Evolutionary conservation across 2,113 vertebrate genomes (phyloP).

Genomic region (Telmatochromis brichardi): DNA sequence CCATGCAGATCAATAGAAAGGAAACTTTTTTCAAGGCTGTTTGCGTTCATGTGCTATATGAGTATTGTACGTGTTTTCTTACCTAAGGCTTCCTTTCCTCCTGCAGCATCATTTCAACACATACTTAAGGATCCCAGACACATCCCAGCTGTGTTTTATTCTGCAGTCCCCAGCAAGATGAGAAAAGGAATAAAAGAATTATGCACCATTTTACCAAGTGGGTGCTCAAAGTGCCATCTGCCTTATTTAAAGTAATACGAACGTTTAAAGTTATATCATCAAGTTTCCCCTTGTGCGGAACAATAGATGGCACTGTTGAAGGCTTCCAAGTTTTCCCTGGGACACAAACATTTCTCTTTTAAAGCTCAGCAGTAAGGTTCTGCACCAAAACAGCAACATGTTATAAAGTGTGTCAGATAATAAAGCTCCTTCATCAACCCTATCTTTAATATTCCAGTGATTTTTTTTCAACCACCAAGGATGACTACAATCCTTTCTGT

Average conservation of each 20-base stretch:
- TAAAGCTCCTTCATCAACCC: not conserved
- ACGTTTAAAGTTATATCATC: not conserved
- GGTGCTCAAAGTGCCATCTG: not conserved
- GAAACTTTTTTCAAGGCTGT: not conserved
- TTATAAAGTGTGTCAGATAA: not conserved
- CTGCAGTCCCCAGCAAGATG: not conserved
- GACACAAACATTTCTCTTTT: not conserved
- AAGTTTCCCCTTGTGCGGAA: not conserved
- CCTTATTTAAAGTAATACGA: not conserved
- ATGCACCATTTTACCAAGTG: not conserved
- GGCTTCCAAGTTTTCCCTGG: not conserved
- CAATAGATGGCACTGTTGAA: constrained; percentile 46
- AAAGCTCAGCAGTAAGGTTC: not conserved
- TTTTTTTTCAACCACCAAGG: not conserved
- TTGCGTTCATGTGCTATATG: not conserved
- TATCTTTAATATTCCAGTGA: not conserved
- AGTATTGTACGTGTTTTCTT: not conserved
- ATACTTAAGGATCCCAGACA: not conserved
- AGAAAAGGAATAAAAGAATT: not conserved
- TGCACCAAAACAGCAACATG: not conserved
- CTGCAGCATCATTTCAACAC: not conserved
- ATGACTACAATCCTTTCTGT: not conserved
- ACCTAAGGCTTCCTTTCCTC: not conserved
- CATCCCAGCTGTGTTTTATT: not conserved
- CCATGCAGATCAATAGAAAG: not conserved